These are phyloP conservation scores for Hydriomena furcata DNA, from an alignment of 2,888 invertebrate genomes.

Conservation along the genomic window DNA sequence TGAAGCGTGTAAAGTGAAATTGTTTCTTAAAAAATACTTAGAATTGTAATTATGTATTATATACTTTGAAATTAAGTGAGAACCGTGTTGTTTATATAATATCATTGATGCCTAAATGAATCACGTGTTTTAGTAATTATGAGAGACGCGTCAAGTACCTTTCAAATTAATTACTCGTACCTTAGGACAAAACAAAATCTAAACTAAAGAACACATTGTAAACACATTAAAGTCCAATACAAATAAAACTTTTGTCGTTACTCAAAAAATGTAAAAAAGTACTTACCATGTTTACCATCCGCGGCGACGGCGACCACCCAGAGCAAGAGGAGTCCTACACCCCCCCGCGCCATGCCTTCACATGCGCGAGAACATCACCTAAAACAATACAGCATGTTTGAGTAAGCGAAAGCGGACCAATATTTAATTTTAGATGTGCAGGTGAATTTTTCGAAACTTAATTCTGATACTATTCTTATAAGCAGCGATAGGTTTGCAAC, in stretches of 20 bases:
- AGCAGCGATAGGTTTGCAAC: too few species aligned
- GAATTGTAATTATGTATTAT: too few species aligned
- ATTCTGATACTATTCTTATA: too few species aligned
- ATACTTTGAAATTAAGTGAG: too few species aligned
- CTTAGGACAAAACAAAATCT: too few species aligned
- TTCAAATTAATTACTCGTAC: too few species aligned
- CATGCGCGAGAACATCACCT: conserved; percentile 76
- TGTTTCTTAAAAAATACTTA: too few species aligned
- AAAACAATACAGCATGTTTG: conserved; percentile 75
- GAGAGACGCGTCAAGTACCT: too few species aligned
- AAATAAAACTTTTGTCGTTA: conserved; percentile 19
- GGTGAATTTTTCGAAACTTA: conserved; percentile 18
- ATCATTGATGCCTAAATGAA: too few species aligned
- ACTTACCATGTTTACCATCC: conserved; percentile 74
- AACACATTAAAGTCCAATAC: conserved; percentile 9
- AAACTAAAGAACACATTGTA: neutral
- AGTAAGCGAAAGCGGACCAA: conserved; percentile 63
- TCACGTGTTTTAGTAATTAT: too few species aligned
- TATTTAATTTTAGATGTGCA: conserved; percentile 50
- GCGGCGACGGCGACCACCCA: conserved; percentile 76
- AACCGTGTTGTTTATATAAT: too few species aligned
- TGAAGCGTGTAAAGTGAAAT: too few species aligned
- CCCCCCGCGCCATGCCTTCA: conserved; percentile 74
- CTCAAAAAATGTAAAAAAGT: conserved; percentile 16
- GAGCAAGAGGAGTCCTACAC: conserved; percentile 73